These are phyloP conservation scores for Microctenopoma steveboyesi DNA, from an alignment of 2,797 vertebrate genomes.

Conservation along the genomic window DNA sequence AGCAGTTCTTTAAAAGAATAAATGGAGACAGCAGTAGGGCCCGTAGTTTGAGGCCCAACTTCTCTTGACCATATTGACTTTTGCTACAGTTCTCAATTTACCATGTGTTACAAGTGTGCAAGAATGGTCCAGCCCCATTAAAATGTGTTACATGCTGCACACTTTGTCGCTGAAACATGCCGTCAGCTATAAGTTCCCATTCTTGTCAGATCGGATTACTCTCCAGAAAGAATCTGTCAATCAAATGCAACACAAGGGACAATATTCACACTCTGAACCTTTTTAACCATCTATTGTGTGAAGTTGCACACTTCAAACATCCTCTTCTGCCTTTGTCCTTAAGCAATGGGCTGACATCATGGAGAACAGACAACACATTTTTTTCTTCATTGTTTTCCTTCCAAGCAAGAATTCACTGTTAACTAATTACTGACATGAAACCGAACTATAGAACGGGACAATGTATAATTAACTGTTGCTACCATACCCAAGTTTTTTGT, in stretches of 20 bases:
- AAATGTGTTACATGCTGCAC: conserved; percentile 22
- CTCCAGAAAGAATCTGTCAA: conserved; percentile 40
- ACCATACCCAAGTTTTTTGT: neutral
- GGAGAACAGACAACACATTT: conserved; percentile 13
- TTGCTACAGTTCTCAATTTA: neutral
- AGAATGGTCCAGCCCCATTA: conserved; percentile 12
- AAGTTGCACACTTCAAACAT: conserved; percentile 50
- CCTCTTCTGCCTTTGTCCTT: conserved; percentile 13
- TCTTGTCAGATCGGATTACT: conserved; percentile 32
- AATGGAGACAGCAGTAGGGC: no score
- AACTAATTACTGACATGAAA: conserved; percentile 1
- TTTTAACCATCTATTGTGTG: conserved; percentile 50
- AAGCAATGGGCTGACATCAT: conserved; percentile 30
- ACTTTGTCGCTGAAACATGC: conserved; percentile 39
- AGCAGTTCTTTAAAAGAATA: no score
- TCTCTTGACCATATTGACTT: no score
- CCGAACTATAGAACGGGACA: no score
- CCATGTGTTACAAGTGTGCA: neutral
- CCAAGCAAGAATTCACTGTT: neutral
- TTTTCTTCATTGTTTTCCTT: neutral
- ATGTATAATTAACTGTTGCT: neutral
- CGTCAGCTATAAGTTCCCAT: conserved; percentile 29
- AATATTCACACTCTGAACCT: conserved; percentile 53
- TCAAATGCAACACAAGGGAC: conserved; percentile 46
- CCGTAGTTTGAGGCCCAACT: no score